Evolutionary conservation across 2,797 vertebrate species (phyloP), one percentile per base, ranked within the genome.

Genomic region (Galago senegalensis): DNA sequence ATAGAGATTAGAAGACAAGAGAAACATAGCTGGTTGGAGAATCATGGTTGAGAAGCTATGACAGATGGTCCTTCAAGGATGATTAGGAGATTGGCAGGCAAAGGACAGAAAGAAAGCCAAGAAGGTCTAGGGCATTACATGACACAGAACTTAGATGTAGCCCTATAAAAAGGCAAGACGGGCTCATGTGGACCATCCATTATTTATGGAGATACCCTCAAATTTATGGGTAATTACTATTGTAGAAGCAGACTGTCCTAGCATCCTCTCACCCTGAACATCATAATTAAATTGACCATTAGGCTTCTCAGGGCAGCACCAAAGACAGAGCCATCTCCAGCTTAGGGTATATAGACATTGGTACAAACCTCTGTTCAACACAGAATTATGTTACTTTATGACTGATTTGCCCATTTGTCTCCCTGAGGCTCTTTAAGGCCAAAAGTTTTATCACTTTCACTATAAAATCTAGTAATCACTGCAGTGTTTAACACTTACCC

Each of bases 131-230:
- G 37, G 76, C 93, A 82, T 80, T 58, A 53, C 4, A 49, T 31
- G 76, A 77, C 21, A 31, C 29, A 75, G 20, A 91, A 75, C n/a
- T 84, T 65, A 76, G 20, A 77, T 82, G 18, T 81, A 70, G 37
- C 34, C 63, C 93, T 93, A 80, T 31, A 56, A 83, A 89, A 67
- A 94, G 65, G 46, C 3, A 93, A 91, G 43, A 77, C 0, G 83
- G 40, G 69, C 11, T 86, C 61, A 61, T 27, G 40, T 61, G 17
- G 60, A 58, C 63, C 16, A 18, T 34, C n/a, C 79, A 43, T 21
- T 83, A 76, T 69, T 89, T 20, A 69, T 29, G 31, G 65, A 83
- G 31, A 34, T 37, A 75, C 7, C 4, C 4, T 40, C 65, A 94
- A 56, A 67, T 46, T 34, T 79, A 25, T 13, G 25, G 40, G 37